Percentiles rank a stretch among this genome's conserved stretches.
Evolutionary conservation across 1,140 invertebrate genomes (phyloP).

Genomic region (Planococcus citri): DNA sequence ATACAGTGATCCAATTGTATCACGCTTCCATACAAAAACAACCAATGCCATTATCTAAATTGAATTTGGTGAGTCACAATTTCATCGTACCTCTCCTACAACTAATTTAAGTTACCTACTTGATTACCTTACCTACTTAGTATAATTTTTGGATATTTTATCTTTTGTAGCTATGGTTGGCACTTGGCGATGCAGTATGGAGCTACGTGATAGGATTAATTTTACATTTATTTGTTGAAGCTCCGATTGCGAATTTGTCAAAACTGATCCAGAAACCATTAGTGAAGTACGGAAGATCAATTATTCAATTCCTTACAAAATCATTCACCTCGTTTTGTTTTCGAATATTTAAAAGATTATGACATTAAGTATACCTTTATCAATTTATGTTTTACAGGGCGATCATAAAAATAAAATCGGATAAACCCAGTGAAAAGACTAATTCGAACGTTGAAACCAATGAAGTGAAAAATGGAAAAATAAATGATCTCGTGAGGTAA

Average conservation of each 20-base stretch:
- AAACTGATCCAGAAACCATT: too few species aligned
- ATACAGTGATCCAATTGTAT: conserved; percentile 19
- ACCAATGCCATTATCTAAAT: not conserved
- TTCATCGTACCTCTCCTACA: too few species aligned
- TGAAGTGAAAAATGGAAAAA: not conserved
- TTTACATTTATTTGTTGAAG: too few species aligned
- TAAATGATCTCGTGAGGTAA: not conserved
- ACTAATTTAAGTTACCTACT: too few species aligned
- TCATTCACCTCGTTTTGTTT: too few species aligned
- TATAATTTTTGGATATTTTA: too few species aligned
- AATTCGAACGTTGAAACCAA: not conserved
- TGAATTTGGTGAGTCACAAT: not conserved
- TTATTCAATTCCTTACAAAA: too few species aligned
- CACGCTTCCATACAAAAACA: not conserved
- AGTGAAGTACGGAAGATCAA: not conserved
- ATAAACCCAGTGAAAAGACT: not conserved
- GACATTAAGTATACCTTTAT: not conserved
- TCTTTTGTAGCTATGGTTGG: too few species aligned
- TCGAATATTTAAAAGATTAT: not conserved
- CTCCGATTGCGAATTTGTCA: too few species aligned
- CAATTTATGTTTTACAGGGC: not conserved
- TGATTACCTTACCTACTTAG: too few species aligned
- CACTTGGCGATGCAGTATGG: too few species aligned
- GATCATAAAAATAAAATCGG: not conserved
- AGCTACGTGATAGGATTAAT: too few species aligned